Evolutionary conservation across 2,888 invertebrate species (phyloP), one percentile per base, ranked within the genome.

Genomic region (Polydrusus cervinus): DNA sequence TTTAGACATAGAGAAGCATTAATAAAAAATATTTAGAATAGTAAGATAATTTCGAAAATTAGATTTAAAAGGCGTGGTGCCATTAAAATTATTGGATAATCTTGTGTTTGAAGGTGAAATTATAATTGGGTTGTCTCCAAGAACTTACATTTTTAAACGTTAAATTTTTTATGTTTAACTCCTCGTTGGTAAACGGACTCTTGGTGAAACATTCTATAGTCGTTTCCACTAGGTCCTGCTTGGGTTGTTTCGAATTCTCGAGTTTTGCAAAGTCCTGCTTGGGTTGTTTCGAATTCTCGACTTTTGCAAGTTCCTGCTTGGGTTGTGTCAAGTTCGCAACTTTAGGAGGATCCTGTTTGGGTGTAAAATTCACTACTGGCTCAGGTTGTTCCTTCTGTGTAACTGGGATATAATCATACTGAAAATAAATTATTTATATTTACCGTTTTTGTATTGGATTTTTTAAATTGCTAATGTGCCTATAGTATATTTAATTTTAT

Each of bases 161-260:
- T 18, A 60, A 38, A 1, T 38, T 60, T 9, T 13, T 60, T 18
- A 60, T 16, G 34, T 60, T 16, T 60, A 60, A 60, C 18, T 60
- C 57, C 38, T 38, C 34, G 18, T 38, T 60, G 9, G 57, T 60
- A 60, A 18, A 60, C 0, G 57, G 57, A 38, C 57, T 60, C 34
- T 14, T 13, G 1, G 10, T 18, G 3, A 11, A 16, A 38, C 57
- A 60, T 16, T 60, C 16, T 6, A 9, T 18, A 60, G 38, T 38
- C 14, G 0, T 38, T 18, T 16, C 8, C 18, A 9, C 11, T 14
- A n/a, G 11, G 6, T 2, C 38, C 10, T 16, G 11, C 5, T 14
- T 16, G 5, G 57, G 13, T 60, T 34, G 34, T 34, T 3, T 34
- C 34, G 18, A 34, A 38, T 14, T 55, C 14, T 14, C 38, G 16